Percentiles rank a stretch among this genome's conserved stretches.
phyloP scores from a whole-genome alignment of 2,113 vertebrate genomes.

The Chaetodon trifascialis region DNA sequence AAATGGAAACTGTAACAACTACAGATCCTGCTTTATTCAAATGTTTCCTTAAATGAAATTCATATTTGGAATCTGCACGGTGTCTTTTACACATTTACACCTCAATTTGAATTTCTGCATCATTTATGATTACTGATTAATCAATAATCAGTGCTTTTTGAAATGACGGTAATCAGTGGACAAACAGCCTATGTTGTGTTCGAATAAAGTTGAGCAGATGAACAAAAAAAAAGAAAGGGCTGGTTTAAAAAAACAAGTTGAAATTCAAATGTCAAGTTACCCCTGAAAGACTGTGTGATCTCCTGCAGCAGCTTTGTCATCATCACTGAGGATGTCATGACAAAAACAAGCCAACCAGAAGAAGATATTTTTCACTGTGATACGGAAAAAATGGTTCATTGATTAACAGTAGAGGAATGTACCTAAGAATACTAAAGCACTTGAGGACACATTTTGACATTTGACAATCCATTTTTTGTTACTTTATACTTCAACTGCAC shows the following conservation, averaged over 20 bases:
- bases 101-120: neutral
- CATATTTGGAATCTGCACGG: neutral
- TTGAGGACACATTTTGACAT: too few relatives aligned
- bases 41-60: slow-evolving; percentile 45
- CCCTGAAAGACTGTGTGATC: neutral
- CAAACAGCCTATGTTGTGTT: too few relatives aligned
- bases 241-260: neutral
- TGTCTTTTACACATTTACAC: neutral
- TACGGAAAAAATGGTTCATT: too few relatives aligned
- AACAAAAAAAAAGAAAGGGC: neutral
- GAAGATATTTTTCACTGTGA: too few relatives aligned
- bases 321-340: neutral
- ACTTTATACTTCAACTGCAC: neutral
- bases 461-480: too few relatives aligned
- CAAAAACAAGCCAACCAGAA: slow-evolving; percentile 13
- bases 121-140: neutral
- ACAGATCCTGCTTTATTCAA: slow-evolving; percentile 18
- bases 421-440: too few relatives aligned
- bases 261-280: slow-evolving; percentile 11
- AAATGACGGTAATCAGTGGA: neutral
- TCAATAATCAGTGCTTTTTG: neutral
- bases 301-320: slow-evolving; percentile 25
- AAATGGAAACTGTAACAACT: slow-evolving; percentile 52
- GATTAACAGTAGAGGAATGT: too few relatives aligned
- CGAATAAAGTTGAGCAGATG: neutral